A percentile compares a stretch with the other conserved stretches of the same genome.
Evolutionary conservation across 2,797 vertebrate genomes (phyloP).

Genomic region (Manis javanica): DNA sequence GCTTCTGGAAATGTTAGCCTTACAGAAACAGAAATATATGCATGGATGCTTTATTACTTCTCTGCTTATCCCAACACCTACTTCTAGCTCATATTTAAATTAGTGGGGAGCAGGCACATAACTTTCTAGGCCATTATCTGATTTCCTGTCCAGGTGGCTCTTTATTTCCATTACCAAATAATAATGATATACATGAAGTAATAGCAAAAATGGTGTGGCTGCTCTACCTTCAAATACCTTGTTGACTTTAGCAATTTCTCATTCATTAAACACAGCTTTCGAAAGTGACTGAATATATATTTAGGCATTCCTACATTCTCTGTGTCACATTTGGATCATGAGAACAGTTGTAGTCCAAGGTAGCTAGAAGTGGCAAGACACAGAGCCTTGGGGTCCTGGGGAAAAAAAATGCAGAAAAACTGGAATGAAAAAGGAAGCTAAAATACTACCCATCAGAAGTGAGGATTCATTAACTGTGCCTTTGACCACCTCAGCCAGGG

Average conservation of each 20-base stretch:
- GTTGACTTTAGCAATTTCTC: not conserved
- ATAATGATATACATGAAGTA: not conserved
- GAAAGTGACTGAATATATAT: not conserved
- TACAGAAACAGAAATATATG: not conserved
- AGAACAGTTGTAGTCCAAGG: not conserved
- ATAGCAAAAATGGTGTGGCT: not conserved
- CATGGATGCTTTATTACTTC: not conserved
- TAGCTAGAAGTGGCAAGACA: not conserved
- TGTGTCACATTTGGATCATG: not conserved
- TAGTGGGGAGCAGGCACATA: not conserved
- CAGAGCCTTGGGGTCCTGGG: not conserved
- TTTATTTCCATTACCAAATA: constrained; percentile 26
- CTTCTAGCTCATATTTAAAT: constrained; percentile 28
- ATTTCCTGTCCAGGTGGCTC: not conserved
- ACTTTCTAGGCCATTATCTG: not conserved
- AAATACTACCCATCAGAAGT: not conserved
- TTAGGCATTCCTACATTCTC: not conserved
- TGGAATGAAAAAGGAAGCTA: not conserved
- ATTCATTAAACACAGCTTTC: not conserved
- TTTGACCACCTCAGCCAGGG: not conserved
- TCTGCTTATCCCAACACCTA: not conserved
- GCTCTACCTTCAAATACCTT: not conserved
- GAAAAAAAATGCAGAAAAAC: not conserved
- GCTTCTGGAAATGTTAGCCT: not conserved
- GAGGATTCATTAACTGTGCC: not conserved